These are phyloP conservation scores for Cynaeus angustus DNA, from an alignment of 2,888 invertebrate species.

Conservation along the genomic window DNA sequence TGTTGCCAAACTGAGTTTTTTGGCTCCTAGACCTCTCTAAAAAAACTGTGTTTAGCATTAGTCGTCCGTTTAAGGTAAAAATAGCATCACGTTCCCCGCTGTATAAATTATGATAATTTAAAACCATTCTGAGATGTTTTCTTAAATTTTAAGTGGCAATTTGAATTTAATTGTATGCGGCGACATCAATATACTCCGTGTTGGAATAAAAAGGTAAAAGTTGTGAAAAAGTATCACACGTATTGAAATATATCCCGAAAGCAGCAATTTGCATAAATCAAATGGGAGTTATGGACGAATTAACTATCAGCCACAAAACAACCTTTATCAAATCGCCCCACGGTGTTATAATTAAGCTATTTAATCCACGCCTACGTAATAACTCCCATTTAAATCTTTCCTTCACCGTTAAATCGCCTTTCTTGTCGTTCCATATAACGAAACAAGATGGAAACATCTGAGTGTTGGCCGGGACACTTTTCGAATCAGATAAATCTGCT, in stretches of 20 bases:
- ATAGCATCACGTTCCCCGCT: not conserved
- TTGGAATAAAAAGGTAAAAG: slow-evolving; percentile 10
- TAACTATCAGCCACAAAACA: slow-evolving; percentile 33
- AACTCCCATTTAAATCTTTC: slow-evolving; percentile 34
- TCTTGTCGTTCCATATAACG: slow-evolving; percentile 12
- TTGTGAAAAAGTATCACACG: slow-evolving; percentile 6
- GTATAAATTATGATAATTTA: slow-evolving; percentile 3
- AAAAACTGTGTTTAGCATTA: no score
- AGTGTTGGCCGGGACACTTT: slow-evolving; percentile 33
- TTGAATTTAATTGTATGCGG: slow-evolving; percentile 9
- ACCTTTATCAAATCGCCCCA: slow-evolving; percentile 44
- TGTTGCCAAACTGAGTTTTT: no score
- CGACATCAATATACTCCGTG: not conserved
- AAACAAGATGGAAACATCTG: slow-evolving; percentile 10
- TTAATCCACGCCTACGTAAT: slow-evolving; percentile 53
- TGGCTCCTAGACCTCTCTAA: no score
- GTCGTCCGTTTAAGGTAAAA: not conserved
- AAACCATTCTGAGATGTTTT: not conserved
- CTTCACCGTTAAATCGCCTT: slow-evolving; percentile 25
- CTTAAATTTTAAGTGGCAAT: not conserved
- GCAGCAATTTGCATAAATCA: slow-evolving; percentile 46
- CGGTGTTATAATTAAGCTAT: slow-evolving; percentile 55
- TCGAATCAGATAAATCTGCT: slow-evolving; percentile 47
- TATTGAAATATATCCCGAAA: slow-evolving; percentile 15
- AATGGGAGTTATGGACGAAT: slow-evolving; percentile 36